Evolutionary conservation across 2,888 invertebrate species (phyloP), one percentile per base, ranked within the genome.

Genomic region (Lathronympha strigana): DNA sequence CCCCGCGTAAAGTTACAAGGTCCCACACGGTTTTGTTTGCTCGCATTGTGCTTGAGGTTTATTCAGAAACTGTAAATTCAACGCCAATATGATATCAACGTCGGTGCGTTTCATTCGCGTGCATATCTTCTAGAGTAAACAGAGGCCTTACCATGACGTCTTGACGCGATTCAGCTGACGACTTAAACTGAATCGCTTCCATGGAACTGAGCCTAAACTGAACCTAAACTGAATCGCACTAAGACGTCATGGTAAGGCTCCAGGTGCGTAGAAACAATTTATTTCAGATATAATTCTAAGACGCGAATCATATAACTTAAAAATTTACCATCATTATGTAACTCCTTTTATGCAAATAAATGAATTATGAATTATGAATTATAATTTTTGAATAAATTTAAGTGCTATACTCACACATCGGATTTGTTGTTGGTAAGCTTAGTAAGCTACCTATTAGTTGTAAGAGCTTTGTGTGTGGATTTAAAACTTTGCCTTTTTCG

Each of bases 1-100:
- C 58, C 40, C 15, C 57, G 63, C 63, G 43, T 64, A 53, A 64
- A 64, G 64, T 64, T 64, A 64, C 64, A 57, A 57, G 51, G 64
- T 38, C 58, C 58, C 51, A 45, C 36, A 36, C 45, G 40, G 36
- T 19, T 45, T 21, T 60, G 58, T 64, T 58, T 64, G 53, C 36
- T 45, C 45, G 33, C 43, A 45, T 23, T 53, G 23, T n/a, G 36
- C n/a, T 51, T 19, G 21, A 13, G 47, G n/a, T 5, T 47, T 13
- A n/a, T 47, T 47, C 23, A 8, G 23, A 47, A 47, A 47, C 23
- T 11, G 5, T n/a, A 23, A 47, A 23, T 47, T 21, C 4, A 45
- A 21, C 2, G 15, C 15, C 11, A 45, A 45, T 4, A 21, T 13
- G 8, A 9, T 40, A 40, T 40, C 9, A 15, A 15, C 2, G 6